Conservation (phyloP, 2,113 vertebrate genomes). For the Zosterops hypoxanthus region DNA sequence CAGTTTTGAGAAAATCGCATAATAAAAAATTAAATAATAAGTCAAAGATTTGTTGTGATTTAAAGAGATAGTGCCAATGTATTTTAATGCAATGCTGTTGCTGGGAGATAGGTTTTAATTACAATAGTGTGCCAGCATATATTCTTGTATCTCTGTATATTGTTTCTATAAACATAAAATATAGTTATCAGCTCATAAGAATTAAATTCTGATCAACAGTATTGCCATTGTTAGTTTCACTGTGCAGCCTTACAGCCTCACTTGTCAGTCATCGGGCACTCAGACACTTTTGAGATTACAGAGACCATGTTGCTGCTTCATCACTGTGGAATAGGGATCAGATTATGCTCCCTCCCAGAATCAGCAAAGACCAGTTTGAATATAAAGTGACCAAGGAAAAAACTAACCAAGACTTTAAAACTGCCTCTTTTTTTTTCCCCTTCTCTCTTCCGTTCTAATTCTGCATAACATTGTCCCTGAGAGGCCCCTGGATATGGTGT, state of each 20-base stretch:
- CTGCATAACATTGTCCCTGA: background rate
- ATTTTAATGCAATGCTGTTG: background rate
- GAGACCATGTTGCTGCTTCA: background rate
- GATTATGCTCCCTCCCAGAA: background rate
- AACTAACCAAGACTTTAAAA: background rate
- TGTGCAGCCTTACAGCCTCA: background rate
- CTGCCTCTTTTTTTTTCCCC: background rate
- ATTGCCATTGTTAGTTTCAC: background rate
- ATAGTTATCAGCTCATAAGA: background rate
- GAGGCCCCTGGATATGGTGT: background rate
- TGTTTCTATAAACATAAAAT: background rate
- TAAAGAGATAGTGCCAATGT: background rate
- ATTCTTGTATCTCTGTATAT: background rate
- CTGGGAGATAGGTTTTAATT: background rate
- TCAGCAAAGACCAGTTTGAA: background rate
- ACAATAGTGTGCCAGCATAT: background rate
- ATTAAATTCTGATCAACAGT: background rate
- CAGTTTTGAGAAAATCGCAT: background rate
- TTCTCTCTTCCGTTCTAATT: background rate
- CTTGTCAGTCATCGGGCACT: background rate
- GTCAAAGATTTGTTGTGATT: background rate
- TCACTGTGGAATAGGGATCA: background rate
- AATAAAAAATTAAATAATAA: background rate
- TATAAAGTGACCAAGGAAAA: background rate
- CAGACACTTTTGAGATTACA: background rate